A percentile compares a stretch with the other conserved stretches of the same genome.
Evolutionary conservation across 1,140 invertebrate species (phyloP).

Genomic region (Argopecten irradians): DNA sequence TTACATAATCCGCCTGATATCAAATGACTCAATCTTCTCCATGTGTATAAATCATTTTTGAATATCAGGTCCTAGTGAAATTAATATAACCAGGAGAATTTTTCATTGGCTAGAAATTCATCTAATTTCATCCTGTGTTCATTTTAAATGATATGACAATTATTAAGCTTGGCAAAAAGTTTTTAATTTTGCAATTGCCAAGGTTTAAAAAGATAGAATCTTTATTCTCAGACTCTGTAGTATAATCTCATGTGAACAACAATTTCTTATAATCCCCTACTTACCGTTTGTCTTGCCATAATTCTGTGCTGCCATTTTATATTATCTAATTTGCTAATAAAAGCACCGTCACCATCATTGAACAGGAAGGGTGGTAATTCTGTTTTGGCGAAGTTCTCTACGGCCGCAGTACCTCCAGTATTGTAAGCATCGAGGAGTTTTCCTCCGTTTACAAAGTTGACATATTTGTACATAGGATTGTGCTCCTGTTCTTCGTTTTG

Average conservation of each 20-base stretch:
- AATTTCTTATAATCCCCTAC: slow-evolving; percentile 31
- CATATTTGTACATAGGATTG: slow-evolving; percentile 78
- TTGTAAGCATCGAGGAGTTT: slow-evolving; percentile 89
- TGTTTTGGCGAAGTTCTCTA: slow-evolving; percentile 91
- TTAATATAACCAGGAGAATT: too few species aligned
- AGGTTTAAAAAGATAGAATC: neutral
- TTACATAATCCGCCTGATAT: too few species aligned
- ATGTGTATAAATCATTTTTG: too few species aligned
- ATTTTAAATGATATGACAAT: neutral
- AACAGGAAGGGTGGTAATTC: slow-evolving; percentile 94
- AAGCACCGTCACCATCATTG: slow-evolving; percentile 89
- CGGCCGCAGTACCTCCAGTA: slow-evolving; percentile 81
- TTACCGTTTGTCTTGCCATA: slow-evolving; percentile 78
- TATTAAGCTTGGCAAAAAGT: neutral
- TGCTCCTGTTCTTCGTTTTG: slow-evolving; percentile 77
- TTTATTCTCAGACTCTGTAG: neutral
- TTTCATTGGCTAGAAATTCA: too few species aligned
- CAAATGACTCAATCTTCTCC: too few species aligned
- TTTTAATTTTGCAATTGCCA: neutral
- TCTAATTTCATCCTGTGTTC: neutral
- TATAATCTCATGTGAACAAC: neutral
- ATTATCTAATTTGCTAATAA: slow-evolving; percentile 93
- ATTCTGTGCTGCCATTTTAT: slow-evolving; percentile 92
- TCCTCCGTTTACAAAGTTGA: slow-evolving; percentile 74
- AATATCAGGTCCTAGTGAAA: too few species aligned